These are phyloP conservation scores for crab-eating macaque (Macaca fascicularis) DNA, from an alignment of 2,113 vertebrate species.

Conservation along the genomic window DNA sequence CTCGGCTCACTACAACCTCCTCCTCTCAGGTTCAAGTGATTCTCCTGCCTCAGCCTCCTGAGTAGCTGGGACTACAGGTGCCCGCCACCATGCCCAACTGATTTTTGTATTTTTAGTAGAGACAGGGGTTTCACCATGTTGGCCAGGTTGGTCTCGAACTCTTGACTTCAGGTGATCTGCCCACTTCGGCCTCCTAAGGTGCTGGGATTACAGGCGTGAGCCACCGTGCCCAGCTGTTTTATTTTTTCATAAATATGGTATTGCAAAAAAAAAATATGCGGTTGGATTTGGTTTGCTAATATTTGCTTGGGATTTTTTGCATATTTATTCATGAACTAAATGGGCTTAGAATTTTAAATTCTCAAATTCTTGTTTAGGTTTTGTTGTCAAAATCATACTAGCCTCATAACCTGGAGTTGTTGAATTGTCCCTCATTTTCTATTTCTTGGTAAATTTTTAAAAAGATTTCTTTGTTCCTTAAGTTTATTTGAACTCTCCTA, in stretches of 20 bases:
- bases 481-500: not conserved
- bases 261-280: not conserved
- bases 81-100: too few relatives aligned
- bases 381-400: not conserved
- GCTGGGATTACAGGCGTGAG: too few relatives aligned
- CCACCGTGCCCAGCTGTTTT: too few relatives aligned
- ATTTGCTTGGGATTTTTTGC: not conserved
- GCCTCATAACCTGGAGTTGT: not conserved
- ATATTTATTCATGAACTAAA: not conserved
- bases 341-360: not conserved
- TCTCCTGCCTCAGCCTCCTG: too few relatives aligned
- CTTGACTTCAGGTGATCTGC: too few relatives aligned
- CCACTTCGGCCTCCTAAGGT: rapidly evolving
- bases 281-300: not conserved
- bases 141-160: too few relatives aligned
- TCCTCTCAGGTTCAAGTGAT: too few relatives aligned
- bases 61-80: too few relatives aligned
- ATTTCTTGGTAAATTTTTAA: not conserved
- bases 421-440: not conserved
- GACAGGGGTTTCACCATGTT: too few relatives aligned
- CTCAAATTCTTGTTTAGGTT: not conserved
- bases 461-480: not conserved
- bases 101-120: too few relatives aligned
- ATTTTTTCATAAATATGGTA: too few relatives aligned
- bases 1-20: too few relatives aligned